Evolutionary conservation across 30 jellyfish, hydroid and myxozoan genomes (phyloP).

Genomic region (Hydractinia echinata): DNA sequence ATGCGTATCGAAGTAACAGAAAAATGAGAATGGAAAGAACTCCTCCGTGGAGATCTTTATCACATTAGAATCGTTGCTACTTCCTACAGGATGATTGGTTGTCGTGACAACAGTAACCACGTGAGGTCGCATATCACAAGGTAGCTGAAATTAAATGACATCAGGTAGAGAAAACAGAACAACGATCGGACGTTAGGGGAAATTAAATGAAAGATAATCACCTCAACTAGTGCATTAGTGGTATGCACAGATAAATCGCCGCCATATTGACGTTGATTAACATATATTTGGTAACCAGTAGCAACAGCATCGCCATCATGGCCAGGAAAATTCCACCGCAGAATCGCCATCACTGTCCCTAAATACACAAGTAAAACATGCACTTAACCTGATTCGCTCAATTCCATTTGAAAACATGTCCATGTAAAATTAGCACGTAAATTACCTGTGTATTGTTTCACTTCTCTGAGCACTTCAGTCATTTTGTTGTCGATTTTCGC

Average conservation of each 20-base stretch:
- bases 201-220: not conserved
- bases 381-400: not conserved
- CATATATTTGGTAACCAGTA: slow-evolving; percentile 28
- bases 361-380: not conserved
- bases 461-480: slow-evolving; percentile 23
- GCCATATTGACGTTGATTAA: slow-evolving; percentile 32
- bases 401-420: not conserved
- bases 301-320: slow-evolving; percentile 63
- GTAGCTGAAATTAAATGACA: slow-evolving; percentile 18
- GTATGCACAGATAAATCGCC: slow-evolving; percentile 37
- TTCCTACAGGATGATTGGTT: slow-evolving; percentile 61
- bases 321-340: slow-evolving; percentile 55
- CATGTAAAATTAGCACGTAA: not conserved
- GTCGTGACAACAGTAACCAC: slow-evolving; percentile 38
- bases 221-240: slow-evolving; percentile 36
- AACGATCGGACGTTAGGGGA: not conserved
- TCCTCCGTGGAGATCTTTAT: slow-evolving; percentile 39
- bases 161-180: not conserved
- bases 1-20: slow-evolving; percentile 50
- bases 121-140: slow-evolving; percentile 40
- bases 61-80: slow-evolving; percentile 32
- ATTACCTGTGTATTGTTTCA: slow-evolving; percentile 30
- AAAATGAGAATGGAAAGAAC: slow-evolving; percentile 46
- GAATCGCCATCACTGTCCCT: slow-evolving; percentile 37
- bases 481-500: slow-evolving; percentile 31